Conservation (phyloP, 2,113 vertebrate species). For the Campylomormyrus numenius region DNA sequence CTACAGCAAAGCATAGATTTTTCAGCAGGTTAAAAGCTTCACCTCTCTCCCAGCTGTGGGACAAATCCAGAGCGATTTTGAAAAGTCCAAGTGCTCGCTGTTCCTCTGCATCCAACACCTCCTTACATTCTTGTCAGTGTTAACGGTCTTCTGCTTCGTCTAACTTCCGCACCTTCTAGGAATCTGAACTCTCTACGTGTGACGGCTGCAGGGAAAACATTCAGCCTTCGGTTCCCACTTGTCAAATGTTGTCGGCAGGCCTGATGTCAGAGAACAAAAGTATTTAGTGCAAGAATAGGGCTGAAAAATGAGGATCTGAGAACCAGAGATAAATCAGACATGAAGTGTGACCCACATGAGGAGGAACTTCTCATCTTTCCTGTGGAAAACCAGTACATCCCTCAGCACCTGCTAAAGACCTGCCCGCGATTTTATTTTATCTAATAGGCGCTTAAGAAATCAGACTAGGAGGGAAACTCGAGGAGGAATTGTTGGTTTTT, state of each 20-base stretch:
- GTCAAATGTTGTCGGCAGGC: neutral
- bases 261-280: neutral
- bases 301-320: neutral
- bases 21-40: neutral
- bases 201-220: neutral
- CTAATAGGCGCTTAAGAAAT: neutral
- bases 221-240: neutral
- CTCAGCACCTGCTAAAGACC: neutral
- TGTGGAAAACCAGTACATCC: neutral
- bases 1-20: constrained; percentile 7
- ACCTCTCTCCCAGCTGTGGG: neutral
- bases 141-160: neutral
- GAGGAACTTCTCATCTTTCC: neutral
- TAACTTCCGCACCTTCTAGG: neutral
- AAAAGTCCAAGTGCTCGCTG: neutral
- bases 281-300: neutral
- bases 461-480: neutral
- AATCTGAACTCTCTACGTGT: neutral
- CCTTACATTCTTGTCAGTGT: neutral
- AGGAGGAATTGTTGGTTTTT: neutral
- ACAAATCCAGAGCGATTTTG: neutral
- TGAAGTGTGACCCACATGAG: neutral
- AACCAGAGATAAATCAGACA: neutral
- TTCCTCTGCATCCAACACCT: neutral
- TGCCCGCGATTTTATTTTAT: neutral